Conservation (phyloP, 2,888 invertebrate species). For the Byasa hedistus region DNA sequence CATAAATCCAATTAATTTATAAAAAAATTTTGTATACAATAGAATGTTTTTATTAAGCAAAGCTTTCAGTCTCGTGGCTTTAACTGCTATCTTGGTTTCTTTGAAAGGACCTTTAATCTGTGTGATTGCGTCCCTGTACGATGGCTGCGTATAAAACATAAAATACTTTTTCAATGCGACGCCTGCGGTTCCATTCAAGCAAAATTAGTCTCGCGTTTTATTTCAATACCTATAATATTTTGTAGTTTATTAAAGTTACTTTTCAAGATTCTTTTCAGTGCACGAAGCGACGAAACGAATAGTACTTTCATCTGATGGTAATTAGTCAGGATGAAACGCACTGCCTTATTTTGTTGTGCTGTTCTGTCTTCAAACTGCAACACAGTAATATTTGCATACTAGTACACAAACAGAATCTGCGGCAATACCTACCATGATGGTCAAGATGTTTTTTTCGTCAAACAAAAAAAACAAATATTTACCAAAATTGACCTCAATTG, state of each 20-base stretch:
- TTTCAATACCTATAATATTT: not conserved
- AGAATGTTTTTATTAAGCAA: constrained; percentile 27
- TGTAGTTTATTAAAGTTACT: no score
- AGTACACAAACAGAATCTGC: no score
- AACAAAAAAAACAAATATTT: not conserved
- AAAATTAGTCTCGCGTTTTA: constrained; percentile 26
- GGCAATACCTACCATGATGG: not conserved
- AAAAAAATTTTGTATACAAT: constrained; percentile 31
- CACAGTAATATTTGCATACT: no score
- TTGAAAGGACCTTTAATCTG: constrained; percentile 58
- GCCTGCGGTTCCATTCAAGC: constrained; percentile 38
- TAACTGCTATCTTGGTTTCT: constrained; percentile 37
- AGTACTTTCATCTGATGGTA: no score
- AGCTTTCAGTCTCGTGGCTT: constrained; percentile 33
- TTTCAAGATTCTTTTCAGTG: not conserved
- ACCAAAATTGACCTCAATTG: constrained; percentile 31
- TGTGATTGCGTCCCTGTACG: constrained; percentile 49
- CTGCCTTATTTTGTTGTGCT: no score
- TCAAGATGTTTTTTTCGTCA: not conserved
- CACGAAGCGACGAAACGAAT: not conserved
- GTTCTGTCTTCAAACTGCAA: no score
- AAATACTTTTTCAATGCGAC: constrained; percentile 29
- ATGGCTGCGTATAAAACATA: constrained; percentile 25
- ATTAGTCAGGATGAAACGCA: no score
- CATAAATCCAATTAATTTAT: constrained; percentile 20